phyloP scores from a whole-genome alignment of 2,797 vertebrate genomes.

The Ctenopoma multispine region DNA sequence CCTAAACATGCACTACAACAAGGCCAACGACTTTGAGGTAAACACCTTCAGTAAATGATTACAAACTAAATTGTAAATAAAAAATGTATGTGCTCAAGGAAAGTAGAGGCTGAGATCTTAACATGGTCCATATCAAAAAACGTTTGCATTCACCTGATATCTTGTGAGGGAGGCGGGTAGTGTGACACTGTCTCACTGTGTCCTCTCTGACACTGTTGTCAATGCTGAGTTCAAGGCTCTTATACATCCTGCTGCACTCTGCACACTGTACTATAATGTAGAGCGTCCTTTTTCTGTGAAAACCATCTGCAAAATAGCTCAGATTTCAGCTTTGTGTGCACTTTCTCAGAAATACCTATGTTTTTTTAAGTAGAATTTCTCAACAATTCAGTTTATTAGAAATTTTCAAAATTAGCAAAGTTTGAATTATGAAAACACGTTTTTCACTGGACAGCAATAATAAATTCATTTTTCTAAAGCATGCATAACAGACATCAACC shows the following conservation, averaged over 20 bases:
- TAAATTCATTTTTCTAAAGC: neutral
- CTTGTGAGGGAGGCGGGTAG: conserved; percentile 45
- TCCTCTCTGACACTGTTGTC: conserved; percentile 50
- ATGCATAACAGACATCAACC: neutral
- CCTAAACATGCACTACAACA: conserved; percentile 99
- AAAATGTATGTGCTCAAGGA: neutral
- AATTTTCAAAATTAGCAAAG: neutral
- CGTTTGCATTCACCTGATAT: conserved; percentile 48
- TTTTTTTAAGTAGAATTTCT: neutral
- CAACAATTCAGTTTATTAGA: neutral
- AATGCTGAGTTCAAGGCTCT: conserved; percentile 53
- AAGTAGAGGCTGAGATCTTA: conserved; percentile 29
- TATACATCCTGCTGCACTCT: conserved; percentile 30
- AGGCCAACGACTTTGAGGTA: conserved; percentile 99
- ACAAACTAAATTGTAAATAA: neutral
- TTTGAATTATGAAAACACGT: neutral
- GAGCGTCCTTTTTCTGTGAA: neutral
- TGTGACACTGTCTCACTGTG: conserved; percentile 53
- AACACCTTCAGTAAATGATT: neutral
- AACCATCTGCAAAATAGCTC: neutral
- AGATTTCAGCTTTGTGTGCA: neutral
- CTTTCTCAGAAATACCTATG: conserved; percentile 2
- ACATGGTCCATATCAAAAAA: conserved; percentile 2
- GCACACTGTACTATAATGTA: neutral
- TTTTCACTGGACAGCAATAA: neutral